These are phyloP conservation scores for Aphelenchoides avenae DNA, from an alignment of 1,140 invertebrate species.

Conservation along the genomic window DNA sequence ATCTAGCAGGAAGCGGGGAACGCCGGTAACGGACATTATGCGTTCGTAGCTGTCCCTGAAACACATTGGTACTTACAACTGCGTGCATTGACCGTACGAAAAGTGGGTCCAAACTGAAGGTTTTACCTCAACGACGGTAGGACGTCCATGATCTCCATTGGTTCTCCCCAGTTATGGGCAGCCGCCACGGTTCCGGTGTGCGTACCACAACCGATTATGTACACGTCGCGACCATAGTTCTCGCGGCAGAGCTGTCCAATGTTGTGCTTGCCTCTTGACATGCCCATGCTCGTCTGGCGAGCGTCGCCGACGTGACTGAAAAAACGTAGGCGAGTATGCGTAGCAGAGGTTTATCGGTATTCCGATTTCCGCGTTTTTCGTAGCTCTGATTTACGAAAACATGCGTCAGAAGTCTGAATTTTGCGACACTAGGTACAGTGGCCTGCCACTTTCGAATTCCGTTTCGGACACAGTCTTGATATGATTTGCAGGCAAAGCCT, in stretches of 20 bases:
- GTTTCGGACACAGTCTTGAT: too few relatives aligned
- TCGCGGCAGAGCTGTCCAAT: not conserved
- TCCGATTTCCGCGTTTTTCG: too few relatives aligned
- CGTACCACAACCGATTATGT: constrained; percentile 1
- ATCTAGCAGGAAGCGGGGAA: constrained; percentile 2
- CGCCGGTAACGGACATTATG: not conserved
- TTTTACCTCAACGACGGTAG: too few relatives aligned
- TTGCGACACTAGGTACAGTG: too few relatives aligned
- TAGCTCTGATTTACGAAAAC: too few relatives aligned
- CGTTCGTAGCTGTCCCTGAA: not conserved
- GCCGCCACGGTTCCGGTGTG: constrained; percentile 6
- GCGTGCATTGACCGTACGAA: too few relatives aligned
- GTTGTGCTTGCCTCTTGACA: not conserved
- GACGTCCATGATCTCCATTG: not conserved
- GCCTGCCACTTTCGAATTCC: too few relatives aligned
- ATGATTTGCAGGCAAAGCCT: too few relatives aligned
- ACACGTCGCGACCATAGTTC: not conserved
- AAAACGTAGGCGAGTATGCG: too few relatives aligned
- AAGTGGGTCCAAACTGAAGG: too few relatives aligned
- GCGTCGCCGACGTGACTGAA: constrained; percentile 3
- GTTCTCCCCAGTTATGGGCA: constrained; percentile 1
- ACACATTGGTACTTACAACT: not conserved
- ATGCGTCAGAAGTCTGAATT: too few relatives aligned
- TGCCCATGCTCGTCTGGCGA: not conserved
- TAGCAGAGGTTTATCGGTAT: too few relatives aligned